These are phyloP conservation scores for Bathynomus jamesi DNA, from an alignment of 1,140 invertebrate species.

Conservation along the genomic window DNA sequence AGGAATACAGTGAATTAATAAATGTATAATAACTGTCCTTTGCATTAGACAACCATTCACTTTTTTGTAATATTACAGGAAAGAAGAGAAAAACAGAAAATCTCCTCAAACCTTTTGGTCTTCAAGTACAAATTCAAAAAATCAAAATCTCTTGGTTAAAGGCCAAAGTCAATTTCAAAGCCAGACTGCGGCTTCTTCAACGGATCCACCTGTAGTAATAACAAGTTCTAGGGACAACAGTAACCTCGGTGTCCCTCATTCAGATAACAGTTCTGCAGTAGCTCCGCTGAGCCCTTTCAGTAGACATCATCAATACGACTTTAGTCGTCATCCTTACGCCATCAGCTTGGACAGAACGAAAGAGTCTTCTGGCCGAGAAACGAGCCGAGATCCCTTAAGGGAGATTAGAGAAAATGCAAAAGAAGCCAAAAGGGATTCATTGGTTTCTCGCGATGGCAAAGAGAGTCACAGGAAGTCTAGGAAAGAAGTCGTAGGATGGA, in stretches of 20 bases:
- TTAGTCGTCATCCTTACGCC: constrained; percentile 29
- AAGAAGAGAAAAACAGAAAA: background rate
- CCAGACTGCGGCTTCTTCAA: background rate
- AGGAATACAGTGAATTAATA: too few relatives aligned
- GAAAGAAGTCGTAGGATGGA: constrained; percentile 21
- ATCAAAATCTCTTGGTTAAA: background rate
- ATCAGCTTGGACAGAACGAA: constrained; percentile 33
- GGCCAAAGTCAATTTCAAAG: background rate
- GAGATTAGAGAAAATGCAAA: constrained; percentile 33
- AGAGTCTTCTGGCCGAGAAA: constrained; percentile 20
- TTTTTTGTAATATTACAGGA: background rate
- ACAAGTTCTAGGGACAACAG: too few relatives aligned
- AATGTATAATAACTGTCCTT: background rate
- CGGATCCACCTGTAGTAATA: too few relatives aligned
- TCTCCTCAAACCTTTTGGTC: background rate
- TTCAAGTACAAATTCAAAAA: background rate
- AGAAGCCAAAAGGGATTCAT: constrained; percentile 4
- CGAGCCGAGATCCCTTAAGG: constrained; percentile 23
- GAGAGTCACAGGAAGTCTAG: constrained; percentile 16
- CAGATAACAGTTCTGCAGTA: too few relatives aligned
- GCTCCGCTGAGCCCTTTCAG: constrained; percentile 5
- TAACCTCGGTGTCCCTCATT: too few relatives aligned
- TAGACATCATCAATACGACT: constrained; percentile 11
- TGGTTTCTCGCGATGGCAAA: constrained; percentile 7
- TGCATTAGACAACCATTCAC: background rate